These are phyloP conservation scores for Crotalus helleri DNA, from an alignment of 2,113 vertebrate species.

Conservation along the genomic window DNA sequence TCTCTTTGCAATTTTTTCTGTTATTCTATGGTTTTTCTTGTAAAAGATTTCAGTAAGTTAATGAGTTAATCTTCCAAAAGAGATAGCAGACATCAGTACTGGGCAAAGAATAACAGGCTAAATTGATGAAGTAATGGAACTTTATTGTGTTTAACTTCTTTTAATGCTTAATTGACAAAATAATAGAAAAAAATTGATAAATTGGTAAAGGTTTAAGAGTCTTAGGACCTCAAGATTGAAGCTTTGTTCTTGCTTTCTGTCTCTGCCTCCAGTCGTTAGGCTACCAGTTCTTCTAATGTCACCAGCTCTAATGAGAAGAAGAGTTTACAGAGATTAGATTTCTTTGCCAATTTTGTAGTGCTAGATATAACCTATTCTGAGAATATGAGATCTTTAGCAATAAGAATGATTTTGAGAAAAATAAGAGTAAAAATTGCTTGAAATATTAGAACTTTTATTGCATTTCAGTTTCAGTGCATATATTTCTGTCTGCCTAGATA, in stretches of 20 bases:
- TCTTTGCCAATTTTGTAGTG: neutral
- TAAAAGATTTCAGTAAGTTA: neutral
- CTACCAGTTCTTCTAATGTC: neutral
- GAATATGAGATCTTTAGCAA: neutral
- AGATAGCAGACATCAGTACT: neutral
- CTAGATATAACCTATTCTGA: neutral
- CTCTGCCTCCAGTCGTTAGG: neutral
- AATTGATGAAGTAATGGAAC: neutral
- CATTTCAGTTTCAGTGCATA: conserved; percentile 15
- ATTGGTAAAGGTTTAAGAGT: neutral
- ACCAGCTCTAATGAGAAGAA: neutral
- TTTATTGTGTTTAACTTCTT: neutral
- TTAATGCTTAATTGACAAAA: neutral
- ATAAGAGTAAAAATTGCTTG: neutral
- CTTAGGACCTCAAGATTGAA: neutral
- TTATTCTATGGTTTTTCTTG: neutral
- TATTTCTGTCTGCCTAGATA: neutral
- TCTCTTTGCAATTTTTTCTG: neutral
- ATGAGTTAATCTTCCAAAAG: neutral
- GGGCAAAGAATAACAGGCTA: neutral
- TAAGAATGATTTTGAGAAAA: neutral
- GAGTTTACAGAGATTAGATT: neutral
- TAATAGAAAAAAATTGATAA: neutral
- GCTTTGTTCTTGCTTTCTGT: neutral
- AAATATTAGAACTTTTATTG: conserved; percentile 10